Conservation (phyloP, 2,113 vertebrate species). For the Archilochus colubris region DNA sequence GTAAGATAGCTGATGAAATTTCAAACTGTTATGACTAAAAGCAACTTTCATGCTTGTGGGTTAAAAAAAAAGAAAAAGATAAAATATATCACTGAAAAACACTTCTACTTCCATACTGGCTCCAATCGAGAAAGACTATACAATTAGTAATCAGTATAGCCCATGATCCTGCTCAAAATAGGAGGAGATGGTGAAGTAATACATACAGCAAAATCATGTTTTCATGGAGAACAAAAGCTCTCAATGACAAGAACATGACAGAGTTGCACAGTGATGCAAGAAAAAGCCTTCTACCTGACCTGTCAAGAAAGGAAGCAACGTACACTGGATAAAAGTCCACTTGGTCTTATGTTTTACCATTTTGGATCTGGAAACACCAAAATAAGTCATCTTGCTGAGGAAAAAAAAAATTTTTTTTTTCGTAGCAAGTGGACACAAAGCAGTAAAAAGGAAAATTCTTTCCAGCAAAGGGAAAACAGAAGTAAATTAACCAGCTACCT, state of each 20-base stretch:
- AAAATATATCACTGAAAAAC: not conserved
- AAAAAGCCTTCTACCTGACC: not conserved
- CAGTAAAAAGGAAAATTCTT: not conserved
- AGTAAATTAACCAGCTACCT: not conserved
- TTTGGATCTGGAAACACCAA: not conserved
- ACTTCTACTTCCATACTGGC: not conserved
- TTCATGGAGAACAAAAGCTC: not conserved
- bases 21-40: not conserved
- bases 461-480: not conserved
- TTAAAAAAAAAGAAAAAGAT: not conserved
- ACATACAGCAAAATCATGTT: not conserved
- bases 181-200: not conserved
- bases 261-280: not conserved
- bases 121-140: not conserved
- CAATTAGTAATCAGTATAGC: not conserved
- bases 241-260: not conserved
- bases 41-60: not conserved
- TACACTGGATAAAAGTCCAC: not conserved
- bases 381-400: not conserved
- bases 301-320: not conserved
- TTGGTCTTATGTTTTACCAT: not conserved
- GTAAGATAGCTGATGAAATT: not conserved
- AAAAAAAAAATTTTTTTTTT: not conserved
- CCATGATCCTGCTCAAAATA: not conserved
- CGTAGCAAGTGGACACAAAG: not conserved